phyloP scores from a whole-genome alignment of 2,888 invertebrate genomes.

The Alloscopus bannaensis region DNA sequence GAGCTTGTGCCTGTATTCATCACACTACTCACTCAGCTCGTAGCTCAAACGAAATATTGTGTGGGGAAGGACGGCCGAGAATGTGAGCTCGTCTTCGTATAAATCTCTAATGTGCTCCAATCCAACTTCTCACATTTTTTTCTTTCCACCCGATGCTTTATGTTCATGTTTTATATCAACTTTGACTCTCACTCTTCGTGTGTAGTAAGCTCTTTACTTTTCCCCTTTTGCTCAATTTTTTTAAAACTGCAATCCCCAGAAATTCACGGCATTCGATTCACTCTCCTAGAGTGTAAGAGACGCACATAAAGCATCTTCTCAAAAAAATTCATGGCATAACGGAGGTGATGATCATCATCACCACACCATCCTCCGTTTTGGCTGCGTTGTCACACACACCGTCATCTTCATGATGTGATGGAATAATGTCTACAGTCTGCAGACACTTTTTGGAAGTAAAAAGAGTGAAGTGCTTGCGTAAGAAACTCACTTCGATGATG shows the following conservation, averaged over 20 bases:
- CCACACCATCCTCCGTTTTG: constrained; percentile 25
- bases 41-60: too few relatives aligned
- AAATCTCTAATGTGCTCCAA: constrained; percentile 40
- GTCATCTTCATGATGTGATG: constrained; percentile 39
- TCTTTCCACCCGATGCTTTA: constrained; percentile 51
- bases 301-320: constrained; percentile 43
- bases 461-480: background rate
- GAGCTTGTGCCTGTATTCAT: too few relatives aligned
- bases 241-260: too few relatives aligned
- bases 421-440: too few relatives aligned
- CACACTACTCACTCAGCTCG: too few relatives aligned
- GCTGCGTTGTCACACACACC: constrained; percentile 37
- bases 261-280: constrained; percentile 45
- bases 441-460: too few relatives aligned
- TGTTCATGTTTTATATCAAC: constrained; percentile 54
- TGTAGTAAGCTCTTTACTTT: constrained; percentile 32
- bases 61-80: too few relatives aligned
- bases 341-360: constrained; percentile 40
- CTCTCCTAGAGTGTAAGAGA: constrained; percentile 56
- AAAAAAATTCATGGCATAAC: constrained; percentile 35
- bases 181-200: too few relatives aligned
- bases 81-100: constrained; percentile 12
- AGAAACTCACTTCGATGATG: too few relatives aligned
- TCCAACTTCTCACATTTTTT: constrained; percentile 40
- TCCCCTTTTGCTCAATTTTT: constrained; percentile 21